Percentiles rank a stretch among this genome's conserved stretches.
Conservation (phyloP, 2,888 invertebrate genomes). For the Sericinus montela region DNA sequence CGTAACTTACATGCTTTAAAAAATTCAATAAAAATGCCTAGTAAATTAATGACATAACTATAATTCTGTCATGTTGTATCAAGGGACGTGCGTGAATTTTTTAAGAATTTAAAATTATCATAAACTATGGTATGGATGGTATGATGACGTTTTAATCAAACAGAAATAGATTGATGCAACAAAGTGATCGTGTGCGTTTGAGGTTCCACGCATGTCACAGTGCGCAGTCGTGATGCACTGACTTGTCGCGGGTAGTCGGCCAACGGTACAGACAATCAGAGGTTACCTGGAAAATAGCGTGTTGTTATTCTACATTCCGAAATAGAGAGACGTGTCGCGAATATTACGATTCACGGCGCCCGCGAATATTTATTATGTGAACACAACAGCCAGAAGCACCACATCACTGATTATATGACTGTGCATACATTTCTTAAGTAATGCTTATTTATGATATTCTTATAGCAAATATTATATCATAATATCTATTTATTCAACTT, state of each 20-base stretch:
- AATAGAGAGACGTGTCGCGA: constrained; percentile 35
- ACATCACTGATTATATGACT: constrained; percentile 4
- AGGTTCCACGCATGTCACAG: constrained; percentile 9
- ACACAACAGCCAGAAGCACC: constrained; percentile 8
- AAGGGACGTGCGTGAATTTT: no score
- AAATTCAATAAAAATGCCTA: no score
- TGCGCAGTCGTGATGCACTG: constrained; percentile 6
- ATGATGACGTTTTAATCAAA: background rate
- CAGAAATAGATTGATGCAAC: constrained; percentile 5
- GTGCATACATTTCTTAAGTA: constrained; percentile 5
- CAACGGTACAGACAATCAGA: constrained; percentile 60
- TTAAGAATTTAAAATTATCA: no score
- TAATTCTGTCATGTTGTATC: no score
- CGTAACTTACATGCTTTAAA: no score
- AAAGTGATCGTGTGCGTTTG: constrained; percentile 12
- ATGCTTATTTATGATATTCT: no score
- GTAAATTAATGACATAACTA: no score
- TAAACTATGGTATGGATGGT: no score
- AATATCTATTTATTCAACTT: no score
- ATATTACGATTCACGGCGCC: constrained; percentile 18
- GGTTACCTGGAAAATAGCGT: constrained; percentile 56
- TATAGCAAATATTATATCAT: no score
- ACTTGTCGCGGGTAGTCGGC: constrained; percentile 32
- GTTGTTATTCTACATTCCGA: constrained; percentile 43
- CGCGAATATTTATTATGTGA: constrained; percentile 16